Percentiles rank a stretch among this genome's conserved stretches.
Conservation (phyloP, 1,140 invertebrate genomes). For the Aethina tumida region DNA sequence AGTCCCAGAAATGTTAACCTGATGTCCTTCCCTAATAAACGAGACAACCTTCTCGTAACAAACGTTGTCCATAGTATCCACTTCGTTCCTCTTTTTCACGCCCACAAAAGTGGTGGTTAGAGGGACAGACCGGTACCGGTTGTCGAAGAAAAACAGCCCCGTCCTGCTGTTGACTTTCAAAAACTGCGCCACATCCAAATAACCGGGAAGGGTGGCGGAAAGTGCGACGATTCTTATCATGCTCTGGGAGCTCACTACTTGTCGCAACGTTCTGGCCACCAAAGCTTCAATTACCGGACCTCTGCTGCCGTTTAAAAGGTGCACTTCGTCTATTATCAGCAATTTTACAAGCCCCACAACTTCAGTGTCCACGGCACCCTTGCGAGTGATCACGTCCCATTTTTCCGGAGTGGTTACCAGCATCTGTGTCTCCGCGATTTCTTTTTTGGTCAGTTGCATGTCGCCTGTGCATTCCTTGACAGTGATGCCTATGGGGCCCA, state of each 20-base stretch:
- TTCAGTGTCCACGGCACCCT: slow-evolving; percentile 76
- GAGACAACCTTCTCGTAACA: slow-evolving; percentile 90
- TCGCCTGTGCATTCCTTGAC: slow-evolving; percentile 96
- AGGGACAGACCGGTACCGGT: slow-evolving; percentile 83
- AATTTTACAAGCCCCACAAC: slow-evolving; percentile 85
- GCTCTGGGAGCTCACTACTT: slow-evolving; percentile 89
- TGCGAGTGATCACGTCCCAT: slow-evolving; percentile 98
- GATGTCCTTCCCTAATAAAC: slow-evolving; percentile 81
- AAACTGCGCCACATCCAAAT: slow-evolving; percentile 92
- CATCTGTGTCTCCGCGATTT: slow-evolving; percentile 95
- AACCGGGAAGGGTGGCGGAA: slow-evolving; percentile 97
- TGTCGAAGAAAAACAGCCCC: slow-evolving; percentile 96
- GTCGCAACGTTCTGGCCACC: slow-evolving; percentile 88
- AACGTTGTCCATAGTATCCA: slow-evolving; percentile 76
- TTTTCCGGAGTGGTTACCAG: slow-evolving; percentile 98
- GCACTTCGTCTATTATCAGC: slow-evolving; percentile 98
- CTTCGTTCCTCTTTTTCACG: slow-evolving; percentile 64
- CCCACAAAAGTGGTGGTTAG: slow-evolving; percentile 88
- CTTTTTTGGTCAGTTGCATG: slow-evolving; percentile 91
- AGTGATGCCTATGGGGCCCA: slow-evolving; percentile 63
- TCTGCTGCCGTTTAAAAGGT: slow-evolving; percentile 92
- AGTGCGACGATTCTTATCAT: slow-evolving; percentile 98
- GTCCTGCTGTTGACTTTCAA: slow-evolving; percentile 85
- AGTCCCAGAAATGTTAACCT: slow-evolving; percentile 37
- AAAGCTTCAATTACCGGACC: slow-evolving; percentile 96